Evolutionary conservation across 2,888 invertebrate genomes (phyloP).

Genomic region (Auanema freiburgensis): DNA sequence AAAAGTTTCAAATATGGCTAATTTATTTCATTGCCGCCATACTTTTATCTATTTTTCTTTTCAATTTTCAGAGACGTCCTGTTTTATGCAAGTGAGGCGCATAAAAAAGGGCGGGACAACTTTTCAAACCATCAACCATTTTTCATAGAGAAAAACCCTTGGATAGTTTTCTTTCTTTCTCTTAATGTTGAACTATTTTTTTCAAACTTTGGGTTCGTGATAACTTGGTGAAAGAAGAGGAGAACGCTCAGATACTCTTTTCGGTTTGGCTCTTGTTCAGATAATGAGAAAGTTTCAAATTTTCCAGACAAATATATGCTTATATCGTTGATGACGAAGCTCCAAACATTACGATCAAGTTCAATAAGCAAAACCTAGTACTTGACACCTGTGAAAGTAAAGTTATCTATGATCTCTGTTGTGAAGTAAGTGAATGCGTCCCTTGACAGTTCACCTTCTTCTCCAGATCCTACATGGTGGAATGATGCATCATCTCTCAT

Average conservation of each 20-base stretch:
- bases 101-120: too few species aligned
- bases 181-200: too few species aligned
- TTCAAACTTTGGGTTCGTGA: too few species aligned
- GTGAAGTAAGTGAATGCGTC: constrained; percentile 67
- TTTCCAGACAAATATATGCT: constrained; percentile 30
- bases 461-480: constrained; percentile 69
- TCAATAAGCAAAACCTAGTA: constrained; percentile 76
- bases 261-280: constrained; percentile 70
- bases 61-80: too few species aligned
- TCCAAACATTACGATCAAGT: constrained; percentile 75
- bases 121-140: too few species aligned
- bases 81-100: too few species aligned
- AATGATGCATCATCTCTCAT: constrained; percentile 79
- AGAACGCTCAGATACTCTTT: constrained; percentile 92
- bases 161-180: too few species aligned
- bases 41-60: too few species aligned
- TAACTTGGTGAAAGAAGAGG: constrained; percentile 86
- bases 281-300: neutral
- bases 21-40: too few species aligned
- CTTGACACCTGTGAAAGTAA: constrained; percentile 78
- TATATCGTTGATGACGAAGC: constrained; percentile 70
- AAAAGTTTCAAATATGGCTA: too few species aligned
- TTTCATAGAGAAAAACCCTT: too few species aligned
- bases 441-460: too few species aligned
- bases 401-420: constrained; percentile 80